phyloP scores from a whole-genome alignment of 2,113 vertebrate species.

The Lasiurus cinereus region DNA sequence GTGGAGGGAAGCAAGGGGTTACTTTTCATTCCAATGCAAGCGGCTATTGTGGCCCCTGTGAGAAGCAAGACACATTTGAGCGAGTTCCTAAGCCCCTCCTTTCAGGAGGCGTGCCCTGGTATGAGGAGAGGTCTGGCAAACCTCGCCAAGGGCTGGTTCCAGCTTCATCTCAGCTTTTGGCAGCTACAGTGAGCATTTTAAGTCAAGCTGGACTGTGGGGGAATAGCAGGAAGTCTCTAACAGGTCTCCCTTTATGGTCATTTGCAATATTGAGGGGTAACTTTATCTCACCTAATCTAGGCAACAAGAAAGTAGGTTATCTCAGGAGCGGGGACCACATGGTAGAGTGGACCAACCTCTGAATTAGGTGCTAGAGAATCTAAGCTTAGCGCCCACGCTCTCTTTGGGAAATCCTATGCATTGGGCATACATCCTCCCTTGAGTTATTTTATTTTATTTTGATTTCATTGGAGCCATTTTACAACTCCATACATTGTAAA shows the following conservation, averaged over 20 bases:
- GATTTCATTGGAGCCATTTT: neutral
- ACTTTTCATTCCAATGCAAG: neutral
- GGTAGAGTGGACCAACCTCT: neutral
- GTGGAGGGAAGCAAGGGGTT: slow-evolving; percentile 30
- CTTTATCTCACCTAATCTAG: neutral
- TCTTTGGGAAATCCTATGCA: neutral
- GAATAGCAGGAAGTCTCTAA: neutral
- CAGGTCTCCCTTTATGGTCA: neutral
- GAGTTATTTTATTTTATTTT: neutral
- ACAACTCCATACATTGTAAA: neutral
- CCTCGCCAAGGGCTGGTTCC: neutral
- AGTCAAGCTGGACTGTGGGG: neutral
- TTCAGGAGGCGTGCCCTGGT: neutral
- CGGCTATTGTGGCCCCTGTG: neutral
- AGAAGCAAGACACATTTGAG: neutral
- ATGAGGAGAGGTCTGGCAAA: neutral
- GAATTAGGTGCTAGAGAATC: neutral
- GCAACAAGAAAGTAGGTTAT: neutral
- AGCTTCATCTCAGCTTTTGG: neutral
- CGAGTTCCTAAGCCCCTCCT: neutral
- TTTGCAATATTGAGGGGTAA: neutral
- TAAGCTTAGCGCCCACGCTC: neutral
- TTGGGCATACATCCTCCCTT: neutral
- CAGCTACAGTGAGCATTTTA: neutral
- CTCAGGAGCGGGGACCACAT: neutral